Base-by-base conservation (phyloP, 1,140 invertebrate species). In the Drosophila fuyamai region DNA sequence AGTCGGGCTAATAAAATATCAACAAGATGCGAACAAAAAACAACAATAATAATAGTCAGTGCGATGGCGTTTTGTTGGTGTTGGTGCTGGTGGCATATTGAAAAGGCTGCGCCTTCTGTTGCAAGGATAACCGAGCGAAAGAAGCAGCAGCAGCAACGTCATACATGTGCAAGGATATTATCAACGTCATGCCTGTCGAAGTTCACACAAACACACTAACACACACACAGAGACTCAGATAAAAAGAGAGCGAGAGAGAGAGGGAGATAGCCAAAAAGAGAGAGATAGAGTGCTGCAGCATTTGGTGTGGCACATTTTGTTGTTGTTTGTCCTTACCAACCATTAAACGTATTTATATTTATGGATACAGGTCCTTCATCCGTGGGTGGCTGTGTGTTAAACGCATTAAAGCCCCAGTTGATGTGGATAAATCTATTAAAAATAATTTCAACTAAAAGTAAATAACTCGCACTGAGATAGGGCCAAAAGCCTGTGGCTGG, bases 111-210 rank as follows among this genome's bases (percentile, higher is more conserved):
- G 58, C 63, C 65, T 76, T 80, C 68, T 57, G 68, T 55, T 76
- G 51, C 84, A 89, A 89, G 84, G 84, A 84, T 89, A 89, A 83
- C 41, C 40, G 32, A 63, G 65, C 47, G 18, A 12, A 27, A 46
- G 46, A 62, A 54, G 72, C 72, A 73, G 36, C 44, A 88, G 73
- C 79, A 73, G 79, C 79, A 88, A 89, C 84, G 84, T 89, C 84
- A 89, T 89, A 67, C 80, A 79, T 84, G 80, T 89, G 85, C 84
- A 89, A 89, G 84, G 84, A 90, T 89, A 89, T 89, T 89, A 89
- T 89, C 84, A 89, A 89, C 84, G 84, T 89, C 84, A 89, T 89
- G 84, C 79, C 79, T 83, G 79, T 85, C 81, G 70, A 73, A 73
- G 67, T 68, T 81, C 58, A 66, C 56, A 68, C 29, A 79, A 32